Evolutionary conservation across 2,113 vertebrate species (phyloP).

Genomic region (Sorex araneus): DNA sequence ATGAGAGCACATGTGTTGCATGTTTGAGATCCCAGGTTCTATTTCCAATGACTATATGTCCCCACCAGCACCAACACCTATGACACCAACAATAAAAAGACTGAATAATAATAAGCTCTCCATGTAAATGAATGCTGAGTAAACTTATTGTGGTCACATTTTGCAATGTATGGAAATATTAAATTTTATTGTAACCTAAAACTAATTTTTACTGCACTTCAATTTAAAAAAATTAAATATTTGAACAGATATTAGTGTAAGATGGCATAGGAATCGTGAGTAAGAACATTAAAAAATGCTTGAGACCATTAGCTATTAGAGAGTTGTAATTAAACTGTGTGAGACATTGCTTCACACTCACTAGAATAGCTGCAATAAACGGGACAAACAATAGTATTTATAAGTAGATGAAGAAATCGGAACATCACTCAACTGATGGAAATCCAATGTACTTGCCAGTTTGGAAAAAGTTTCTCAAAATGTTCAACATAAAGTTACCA

Average conservation of each 20-base stretch:
- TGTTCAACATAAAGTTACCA: neutral
- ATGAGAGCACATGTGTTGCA: too few species aligned
- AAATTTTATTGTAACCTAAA: neutral
- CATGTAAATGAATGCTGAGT: neutral
- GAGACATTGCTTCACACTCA: neutral
- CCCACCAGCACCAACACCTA: too few species aligned
- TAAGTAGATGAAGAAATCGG: neutral
- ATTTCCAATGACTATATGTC: too few species aligned
- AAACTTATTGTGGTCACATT: neutral
- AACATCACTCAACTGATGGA: neutral
- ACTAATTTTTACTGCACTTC: neutral
- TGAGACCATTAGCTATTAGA: neutral
- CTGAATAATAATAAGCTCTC: neutral
- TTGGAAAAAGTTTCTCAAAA: neutral
- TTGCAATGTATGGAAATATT: neutral
- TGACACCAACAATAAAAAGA: too few species aligned
- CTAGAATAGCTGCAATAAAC: neutral
- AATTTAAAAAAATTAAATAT: neutral
- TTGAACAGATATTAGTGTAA: neutral
- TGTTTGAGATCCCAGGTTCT: too few species aligned
- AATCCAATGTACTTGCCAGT: neutral
- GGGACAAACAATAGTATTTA: neutral
- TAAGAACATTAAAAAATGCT: neutral
- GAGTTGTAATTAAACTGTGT: neutral
- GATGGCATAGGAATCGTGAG: neutral